phyloP scores from a whole-genome alignment of 2,113 vertebrate genomes.

The Centropus unirufus region DNA sequence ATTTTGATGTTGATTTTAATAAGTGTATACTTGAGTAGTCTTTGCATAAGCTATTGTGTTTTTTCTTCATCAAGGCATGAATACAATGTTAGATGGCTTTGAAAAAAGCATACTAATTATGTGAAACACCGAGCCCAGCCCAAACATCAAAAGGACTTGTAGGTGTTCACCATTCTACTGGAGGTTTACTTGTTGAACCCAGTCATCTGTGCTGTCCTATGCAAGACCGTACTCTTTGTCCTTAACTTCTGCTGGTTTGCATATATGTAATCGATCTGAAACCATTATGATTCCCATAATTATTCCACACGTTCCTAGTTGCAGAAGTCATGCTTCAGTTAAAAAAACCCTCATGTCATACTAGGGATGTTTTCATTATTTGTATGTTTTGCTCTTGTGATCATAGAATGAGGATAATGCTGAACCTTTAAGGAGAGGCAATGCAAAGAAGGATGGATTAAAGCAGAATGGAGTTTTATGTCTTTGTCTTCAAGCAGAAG shows the following conservation, averaged over 20 bases:
- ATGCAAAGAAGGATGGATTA: not conserved
- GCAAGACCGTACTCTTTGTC: not conserved
- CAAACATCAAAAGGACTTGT: slow-evolving; percentile 41
- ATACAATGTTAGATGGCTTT: not conserved
- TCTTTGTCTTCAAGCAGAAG: not conserved
- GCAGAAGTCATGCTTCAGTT: not conserved
- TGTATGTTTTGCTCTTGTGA: not conserved
- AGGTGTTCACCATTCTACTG: slow-evolving; percentile 8
- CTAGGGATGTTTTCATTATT: not conserved
- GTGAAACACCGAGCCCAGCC: slow-evolving; percentile 9
- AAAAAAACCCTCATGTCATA: not conserved
- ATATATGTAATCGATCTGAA: not conserved
- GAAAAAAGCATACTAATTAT: slow-evolving; percentile 16
- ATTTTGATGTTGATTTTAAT: not conserved
- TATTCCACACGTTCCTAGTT: not conserved
- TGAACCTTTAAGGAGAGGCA: not conserved
- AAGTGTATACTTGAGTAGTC: not conserved
- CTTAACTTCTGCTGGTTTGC: not conserved
- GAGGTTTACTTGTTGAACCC: not conserved
- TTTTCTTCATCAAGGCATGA: not conserved
- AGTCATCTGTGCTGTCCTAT: not conserved
- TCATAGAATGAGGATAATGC: not conserved
- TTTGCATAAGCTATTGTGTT: not conserved
- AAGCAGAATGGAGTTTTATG: not conserved
- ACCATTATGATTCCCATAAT: not conserved